Base-by-base conservation (phyloP, 1,140 invertebrate genomes). In the Drosophila cardini region DNA sequence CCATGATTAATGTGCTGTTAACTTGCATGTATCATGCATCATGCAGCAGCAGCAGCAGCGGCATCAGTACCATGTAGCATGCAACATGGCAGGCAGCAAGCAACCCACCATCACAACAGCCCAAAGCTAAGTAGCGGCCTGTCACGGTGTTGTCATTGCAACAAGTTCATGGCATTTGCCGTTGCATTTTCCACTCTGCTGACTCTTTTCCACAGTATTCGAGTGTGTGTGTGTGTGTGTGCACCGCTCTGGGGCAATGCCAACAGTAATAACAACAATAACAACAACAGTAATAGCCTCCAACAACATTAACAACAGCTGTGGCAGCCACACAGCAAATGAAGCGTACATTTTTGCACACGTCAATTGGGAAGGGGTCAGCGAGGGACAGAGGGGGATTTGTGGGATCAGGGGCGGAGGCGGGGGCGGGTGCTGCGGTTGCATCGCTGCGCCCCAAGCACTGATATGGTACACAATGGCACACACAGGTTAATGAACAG, bases 1-100 rank as follows among this genome's bases (percentile, higher is more conserved):
- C 68, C 69, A 83, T 87, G 83, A 87, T 87, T 89, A 87, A 87
- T 87, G 83, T 65, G 72, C 78, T 82, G 71, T 81, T 81, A 78
- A 72, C 60, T 76, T 65, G 68, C 73, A 61, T 42, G 72, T 65
- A 67, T 62, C 71, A 75, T 85, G 71, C 78, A 78, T 80, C 77
- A 85, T 80, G 60, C 63, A n/a, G 40, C 34, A 57, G 38, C 6
- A 70, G 18, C 21, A 30, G 15, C 65, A 43, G 63, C 57, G 40
- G 21, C 63, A 65, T 81, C 52, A 60, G 55, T 26, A 16, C 38
- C 36, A 52, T 11, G 6, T 15, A 15, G 40, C 42, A 46, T 34
- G 43, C 30, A 34, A 26, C 40, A 45, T 5, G 4, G 40, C 56
- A 26, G 4, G 40, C 56, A 26, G 40, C 42, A 26, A 13, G 34